Evolutionary conservation across 2,888 invertebrate species (phyloP), one percentile per base, ranked within the genome.

Genomic region (Eristalinus sepulchralis): DNA sequence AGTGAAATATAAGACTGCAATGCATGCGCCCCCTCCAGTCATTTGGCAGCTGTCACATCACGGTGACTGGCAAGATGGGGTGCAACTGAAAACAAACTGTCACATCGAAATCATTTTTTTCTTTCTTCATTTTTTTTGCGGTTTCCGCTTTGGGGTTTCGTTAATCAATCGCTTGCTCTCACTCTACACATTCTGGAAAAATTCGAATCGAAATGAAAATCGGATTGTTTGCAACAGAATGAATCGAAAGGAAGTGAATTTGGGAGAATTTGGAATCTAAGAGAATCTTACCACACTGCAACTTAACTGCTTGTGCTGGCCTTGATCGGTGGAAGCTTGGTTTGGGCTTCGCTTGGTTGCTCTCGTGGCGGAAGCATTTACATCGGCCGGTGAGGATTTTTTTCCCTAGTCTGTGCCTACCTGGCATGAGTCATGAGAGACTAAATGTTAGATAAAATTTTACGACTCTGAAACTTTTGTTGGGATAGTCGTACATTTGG

Each of bases 1-100:
- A 60, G 31, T 60, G 60, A 60, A 60, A 60, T 31, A 27, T 20
- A 4, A 60, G 10, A 60, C 27, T 60, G 60, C n/a, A 60, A 27
- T 59, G 59, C 27, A 13, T n/a, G 31, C 27, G 62, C 33, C 34
- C 76, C 67, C 76, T 67, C n/a, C 60, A 17, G 47, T 4, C 8
- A 47, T 47, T 47, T 47, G 47, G 47, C 47, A 47, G 47, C 47
- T 47, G 47, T 47, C 47, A 47, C 47, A 27, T 27, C 27, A 27
- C 27, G 5, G 27, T 27, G 34, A 34, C 9, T 34, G 34, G 34
- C 8, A 10, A 34, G 34, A 34, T 34, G 34, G 34, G 34, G 47
- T 47, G 47, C 47, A 47, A 47, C 47, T 17, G 17, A 8, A 17
- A n/a, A 34, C 34, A 2, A 47, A 47, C 27, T 59, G 27, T 27